Evolutionary conservation across 2,797 vertebrate genomes (phyloP), one percentile per base, ranked within the genome.

Genomic region (Paguma larvata): DNA sequence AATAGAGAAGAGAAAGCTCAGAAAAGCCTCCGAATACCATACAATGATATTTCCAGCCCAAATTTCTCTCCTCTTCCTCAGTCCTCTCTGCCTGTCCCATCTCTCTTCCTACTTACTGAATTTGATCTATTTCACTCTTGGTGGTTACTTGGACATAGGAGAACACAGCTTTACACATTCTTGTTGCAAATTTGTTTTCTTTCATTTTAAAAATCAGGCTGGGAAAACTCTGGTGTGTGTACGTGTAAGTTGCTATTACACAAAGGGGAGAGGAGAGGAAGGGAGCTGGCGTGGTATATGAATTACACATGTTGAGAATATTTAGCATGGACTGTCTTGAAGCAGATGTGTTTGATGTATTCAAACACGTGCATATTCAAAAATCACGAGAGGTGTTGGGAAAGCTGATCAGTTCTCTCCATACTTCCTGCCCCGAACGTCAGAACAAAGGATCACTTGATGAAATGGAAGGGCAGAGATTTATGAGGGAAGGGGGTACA

Each of bases 281-380:
- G 65, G 83, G 85, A 92, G 62, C n/a, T 65, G 84, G 67, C 0
- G 0, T 46, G 53, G n/a, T 72, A 15, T 92, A 92, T 95, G 95
- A 97, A 75, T 95, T 85, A 94, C 95, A 96, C 96, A 97, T 82
- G 95, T 91, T 91, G 95, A 95, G 65, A 88, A 53, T 77, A 73
- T 90, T 98, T 98, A 96, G 32, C 85, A 63, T 16, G 3, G 96
- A 82, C 44, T 97, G 41, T 6, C 0, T 41, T 2, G 7, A 68
- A 93, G 68, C 97, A 98, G 97, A 98, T 77, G 56, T 92, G 89
- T 97, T 85, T 85, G 87, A 98, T 85, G 89, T 98, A 97, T 97
- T 98, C 91, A 97, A 96, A 93, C 95, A 98, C 48, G 82, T 97
- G 73, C 63, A 93, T 97, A 95, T 98, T 78, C 51, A 93, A 95